Evolutionary conservation across 2,888 invertebrate species (phyloP).

Genomic region (Tetragnatha montana): DNA sequence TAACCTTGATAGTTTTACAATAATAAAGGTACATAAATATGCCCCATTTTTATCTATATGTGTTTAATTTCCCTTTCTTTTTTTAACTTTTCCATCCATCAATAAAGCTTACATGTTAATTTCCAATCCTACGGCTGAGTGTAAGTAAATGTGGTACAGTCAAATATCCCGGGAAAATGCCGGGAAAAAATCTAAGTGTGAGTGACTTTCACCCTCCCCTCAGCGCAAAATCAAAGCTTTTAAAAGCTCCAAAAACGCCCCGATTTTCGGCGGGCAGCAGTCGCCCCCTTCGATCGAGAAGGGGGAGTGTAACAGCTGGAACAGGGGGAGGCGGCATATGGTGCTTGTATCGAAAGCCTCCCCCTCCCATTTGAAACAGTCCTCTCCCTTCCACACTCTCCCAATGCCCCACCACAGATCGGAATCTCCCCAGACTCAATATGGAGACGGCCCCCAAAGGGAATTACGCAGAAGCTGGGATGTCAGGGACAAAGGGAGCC

Average conservation of each 20-base stretch:
- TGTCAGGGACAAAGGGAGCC: slow-evolving; percentile 65
- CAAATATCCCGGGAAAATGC: no score
- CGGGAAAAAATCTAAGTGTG: no score
- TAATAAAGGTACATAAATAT: no score
- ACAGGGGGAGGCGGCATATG: slow-evolving; percentile 47
- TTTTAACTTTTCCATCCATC: no score
- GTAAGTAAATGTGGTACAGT: no score
- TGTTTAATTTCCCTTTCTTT: no score
- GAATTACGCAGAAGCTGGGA: slow-evolving; percentile 58
- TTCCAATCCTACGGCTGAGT: no score
- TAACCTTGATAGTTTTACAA: no score
- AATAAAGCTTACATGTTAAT: no score
- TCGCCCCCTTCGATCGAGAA: slow-evolving; percentile 20
- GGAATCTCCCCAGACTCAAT: not conserved
- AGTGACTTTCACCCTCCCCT: no score
- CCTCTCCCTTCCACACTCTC: not conserved
- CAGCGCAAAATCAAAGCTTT: no score
- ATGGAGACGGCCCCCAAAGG: slow-evolving; percentile 44
- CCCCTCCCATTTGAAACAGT: not conserved
- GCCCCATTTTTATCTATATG: no score
- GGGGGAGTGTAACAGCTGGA: slow-evolving; percentile 64
- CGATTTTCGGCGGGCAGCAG: not conserved
- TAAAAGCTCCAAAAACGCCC: not conserved
- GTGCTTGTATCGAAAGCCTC: slow-evolving; percentile 40
- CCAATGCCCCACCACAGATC: not conserved